These are phyloP conservation scores for Vanessa atalanta DNA, from an alignment of 1,140 invertebrate species.

Conservation along the genomic window DNA sequence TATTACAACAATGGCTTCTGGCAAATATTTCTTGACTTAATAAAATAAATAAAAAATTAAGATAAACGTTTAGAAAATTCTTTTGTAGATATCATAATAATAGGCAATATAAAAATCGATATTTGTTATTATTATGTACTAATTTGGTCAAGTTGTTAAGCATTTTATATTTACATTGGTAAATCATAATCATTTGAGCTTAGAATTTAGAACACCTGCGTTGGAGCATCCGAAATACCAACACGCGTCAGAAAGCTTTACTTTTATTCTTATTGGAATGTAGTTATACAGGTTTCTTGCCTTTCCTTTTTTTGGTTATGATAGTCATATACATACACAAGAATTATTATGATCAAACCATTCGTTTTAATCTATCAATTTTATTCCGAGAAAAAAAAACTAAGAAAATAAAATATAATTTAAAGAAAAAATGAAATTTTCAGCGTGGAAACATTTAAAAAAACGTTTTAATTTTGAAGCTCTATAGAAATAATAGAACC, in stretches of 20 bases:
- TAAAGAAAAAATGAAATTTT: no score
- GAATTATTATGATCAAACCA: not conserved
- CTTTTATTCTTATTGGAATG: conserved; percentile 65
- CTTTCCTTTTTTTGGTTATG: conserved; percentile 20
- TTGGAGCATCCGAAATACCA: conserved; percentile 13
- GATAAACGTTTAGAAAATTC: no score
- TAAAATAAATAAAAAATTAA: no score
- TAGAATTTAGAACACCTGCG: conserved; percentile 4
- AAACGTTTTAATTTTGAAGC: not conserved
- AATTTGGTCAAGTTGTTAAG: no score
- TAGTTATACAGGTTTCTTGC: conserved; percentile 41
- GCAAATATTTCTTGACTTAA: no score
- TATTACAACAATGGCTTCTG: no score
- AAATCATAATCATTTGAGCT: not conserved
- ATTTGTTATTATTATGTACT: no score
- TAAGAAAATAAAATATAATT: no score
- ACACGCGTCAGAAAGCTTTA: conserved; percentile 25
- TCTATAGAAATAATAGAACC: no score
- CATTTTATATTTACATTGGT: not conserved
- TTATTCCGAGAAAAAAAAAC: no score
- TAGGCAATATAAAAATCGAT: no score
- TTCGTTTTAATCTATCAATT: not conserved
- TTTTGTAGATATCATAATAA: no score
- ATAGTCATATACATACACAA: not conserved
- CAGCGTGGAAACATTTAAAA: not conserved